phyloP scores from a whole-genome alignment of 2,797 vertebrate species.

The Acestrorhynchus altus region DNA sequence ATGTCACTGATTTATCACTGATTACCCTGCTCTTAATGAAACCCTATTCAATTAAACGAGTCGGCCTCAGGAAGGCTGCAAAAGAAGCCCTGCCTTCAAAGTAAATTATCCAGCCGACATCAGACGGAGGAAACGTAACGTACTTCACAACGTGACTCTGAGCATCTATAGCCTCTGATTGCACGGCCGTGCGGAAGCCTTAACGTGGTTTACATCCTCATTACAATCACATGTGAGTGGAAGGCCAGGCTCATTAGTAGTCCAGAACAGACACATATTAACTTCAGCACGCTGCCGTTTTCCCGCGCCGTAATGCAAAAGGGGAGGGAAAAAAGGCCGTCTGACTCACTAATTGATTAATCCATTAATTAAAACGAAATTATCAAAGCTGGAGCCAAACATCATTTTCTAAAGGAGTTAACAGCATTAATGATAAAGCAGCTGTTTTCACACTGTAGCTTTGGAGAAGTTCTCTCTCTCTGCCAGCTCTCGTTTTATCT shows the following conservation, averaged over 20 bases:
- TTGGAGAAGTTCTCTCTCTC: conserved; percentile 27
- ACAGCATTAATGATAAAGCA: conserved; percentile 26
- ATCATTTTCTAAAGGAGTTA: conserved; percentile 6
- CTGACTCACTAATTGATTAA: conserved; percentile 27
- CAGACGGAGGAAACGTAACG: conserved; percentile 24
- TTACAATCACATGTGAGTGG: conserved; percentile 11
- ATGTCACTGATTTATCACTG: conserved; percentile 39
- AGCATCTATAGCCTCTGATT: conserved; percentile 19
- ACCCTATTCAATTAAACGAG: conserved; percentile 51
- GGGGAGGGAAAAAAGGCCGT: background rate
- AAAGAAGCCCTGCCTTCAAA: conserved; percentile 15
- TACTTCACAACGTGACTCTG: conserved; percentile 5
- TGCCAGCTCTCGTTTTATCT: background rate
- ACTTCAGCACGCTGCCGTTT: background rate
- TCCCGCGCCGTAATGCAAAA: background rate
- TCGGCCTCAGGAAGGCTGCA: conserved; percentile 35
- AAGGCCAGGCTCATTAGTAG: conserved; percentile 3
- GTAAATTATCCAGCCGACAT: conserved; percentile 42
- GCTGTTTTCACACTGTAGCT: conserved; percentile 19
- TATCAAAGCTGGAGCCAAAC: conserved; percentile 29
- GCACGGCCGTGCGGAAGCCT: background rate
- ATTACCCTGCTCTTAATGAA: conserved; percentile 44
- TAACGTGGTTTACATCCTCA: conserved; percentile 18
- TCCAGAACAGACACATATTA: conserved; percentile 7
- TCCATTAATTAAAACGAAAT: conserved; percentile 30